Conservation (phyloP, 2,888 invertebrate species). For the Altica lythri region DNA sequence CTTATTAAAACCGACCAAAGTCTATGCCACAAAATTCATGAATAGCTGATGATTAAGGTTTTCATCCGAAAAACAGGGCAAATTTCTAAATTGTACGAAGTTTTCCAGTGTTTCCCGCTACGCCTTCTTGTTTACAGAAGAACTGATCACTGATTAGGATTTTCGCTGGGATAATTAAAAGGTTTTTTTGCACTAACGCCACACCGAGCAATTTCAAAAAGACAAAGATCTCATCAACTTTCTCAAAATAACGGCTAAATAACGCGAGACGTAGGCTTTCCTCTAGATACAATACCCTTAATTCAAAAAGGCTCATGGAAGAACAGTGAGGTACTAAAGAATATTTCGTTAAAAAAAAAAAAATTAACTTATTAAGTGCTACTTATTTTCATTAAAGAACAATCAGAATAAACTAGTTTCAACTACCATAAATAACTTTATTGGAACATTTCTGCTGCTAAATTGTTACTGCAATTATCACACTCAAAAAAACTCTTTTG, state of each 20-base stretch:
- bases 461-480: too few relatives aligned
- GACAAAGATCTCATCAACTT: slow-evolving; percentile 26
- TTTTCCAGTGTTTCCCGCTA: slow-evolving; percentile 7
- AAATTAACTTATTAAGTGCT: background rate
- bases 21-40: slow-evolving; percentile 2
- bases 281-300: slow-evolving; percentile 24
- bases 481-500: too few relatives aligned
- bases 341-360: background rate
- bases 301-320: slow-evolving; percentile 22
- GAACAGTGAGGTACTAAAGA: slow-evolving; percentile 10
- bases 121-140: slow-evolving; percentile 26
- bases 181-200: slow-evolving; percentile 7
- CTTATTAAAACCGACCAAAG: slow-evolving; percentile 9
- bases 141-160: slow-evolving; percentile 26
- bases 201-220: slow-evolving; percentile 6
- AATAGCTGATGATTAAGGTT: slow-evolving; percentile 21
- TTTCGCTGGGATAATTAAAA: slow-evolving; percentile 22
- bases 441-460: too few relatives aligned
- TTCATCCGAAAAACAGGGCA: slow-evolving; percentile 5
- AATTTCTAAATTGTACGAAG: slow-evolving; percentile 17
- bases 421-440: too few relatives aligned
- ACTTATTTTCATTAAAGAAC: background rate
- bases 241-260: slow-evolving; percentile 33
- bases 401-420: background rate
- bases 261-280: slow-evolving; percentile 32